Conservation (phyloP, 2,113 vertebrate genomes). For the Equus quagga region DNA sequence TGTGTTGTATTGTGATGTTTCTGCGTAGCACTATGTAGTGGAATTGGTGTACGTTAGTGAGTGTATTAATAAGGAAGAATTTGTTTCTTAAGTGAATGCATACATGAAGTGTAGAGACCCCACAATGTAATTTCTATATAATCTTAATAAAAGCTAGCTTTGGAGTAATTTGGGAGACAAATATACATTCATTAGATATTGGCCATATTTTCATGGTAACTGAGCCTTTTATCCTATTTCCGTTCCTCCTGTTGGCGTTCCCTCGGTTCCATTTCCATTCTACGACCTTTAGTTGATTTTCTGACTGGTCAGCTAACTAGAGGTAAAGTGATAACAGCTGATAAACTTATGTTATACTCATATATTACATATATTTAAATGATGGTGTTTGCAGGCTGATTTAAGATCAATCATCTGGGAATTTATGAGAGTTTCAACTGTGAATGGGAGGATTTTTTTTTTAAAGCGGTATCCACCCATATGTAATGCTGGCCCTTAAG, state of each 20-base stretch:
- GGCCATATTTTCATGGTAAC: neutral
- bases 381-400: neutral
- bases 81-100: neutral
- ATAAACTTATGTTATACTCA: neutral
- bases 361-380: neutral
- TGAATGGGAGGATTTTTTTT: neutral
- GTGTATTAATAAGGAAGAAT: neutral
- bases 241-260: neutral
- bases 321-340: neutral
- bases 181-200: neutral
- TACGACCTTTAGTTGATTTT: slow-evolving; percentile 29
- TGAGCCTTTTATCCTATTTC: neutral
- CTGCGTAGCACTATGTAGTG: neutral
- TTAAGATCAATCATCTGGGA: neutral
- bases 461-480: neutral
- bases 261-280: neutral
- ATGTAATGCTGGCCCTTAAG: neutral
- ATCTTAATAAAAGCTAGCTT: neutral
- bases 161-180: neutral
- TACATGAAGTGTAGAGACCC: neutral
- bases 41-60: neutral
- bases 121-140: neutral
- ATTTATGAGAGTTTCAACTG: neutral
- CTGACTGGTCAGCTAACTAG: neutral
- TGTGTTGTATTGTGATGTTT: neutral